Evolutionary conservation across 2,888 invertebrate species (phyloP).

Genomic region (Malacosoma neustria): DNA sequence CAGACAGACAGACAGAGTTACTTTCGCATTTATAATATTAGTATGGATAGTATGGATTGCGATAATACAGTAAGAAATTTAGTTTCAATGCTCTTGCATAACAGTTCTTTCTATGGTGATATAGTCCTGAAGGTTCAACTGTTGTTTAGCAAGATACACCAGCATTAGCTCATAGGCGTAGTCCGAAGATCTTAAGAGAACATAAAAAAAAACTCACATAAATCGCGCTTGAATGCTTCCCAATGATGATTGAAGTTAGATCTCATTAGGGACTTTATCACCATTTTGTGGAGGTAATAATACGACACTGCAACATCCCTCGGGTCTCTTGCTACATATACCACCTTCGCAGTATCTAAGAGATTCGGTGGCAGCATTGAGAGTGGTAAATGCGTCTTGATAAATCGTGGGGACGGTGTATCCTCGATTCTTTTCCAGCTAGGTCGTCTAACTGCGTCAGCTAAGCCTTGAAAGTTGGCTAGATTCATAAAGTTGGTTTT

Average conservation of each 20-base stretch:
- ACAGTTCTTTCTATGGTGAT: neutral
- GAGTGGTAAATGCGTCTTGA: conserved; percentile 79
- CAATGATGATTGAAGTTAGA: conserved; percentile 74
- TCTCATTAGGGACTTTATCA: conserved; percentile 60
- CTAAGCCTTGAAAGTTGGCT: conserved; percentile 52
- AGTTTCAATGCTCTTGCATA: neutral
- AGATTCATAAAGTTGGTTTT: conserved; percentile 57
- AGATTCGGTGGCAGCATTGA: conserved; percentile 72
- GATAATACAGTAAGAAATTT: too few species aligned
- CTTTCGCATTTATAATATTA: too few species aligned
- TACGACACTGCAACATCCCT: conserved; percentile 83
- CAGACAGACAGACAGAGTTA: too few species aligned
- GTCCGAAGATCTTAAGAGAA: too few species aligned
- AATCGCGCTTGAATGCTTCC: conserved; percentile 74
- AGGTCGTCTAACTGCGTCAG: conserved; percentile 36
- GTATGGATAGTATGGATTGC: too few species aligned
- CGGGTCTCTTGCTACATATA: conserved; percentile 82
- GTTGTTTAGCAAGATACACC: too few species aligned
- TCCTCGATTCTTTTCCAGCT: conserved; percentile 51
- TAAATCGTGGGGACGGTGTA: conserved; percentile 67
- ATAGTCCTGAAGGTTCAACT: too few species aligned
- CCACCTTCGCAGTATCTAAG: conserved; percentile 66
- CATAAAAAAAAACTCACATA: conserved; percentile 68
- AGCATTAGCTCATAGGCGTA: too few species aligned
- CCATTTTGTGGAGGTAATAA: conserved; percentile 78